Evolutionary conservation across 2,113 vertebrate species (phyloP).

Genomic region (Ovis canadensis): DNA sequence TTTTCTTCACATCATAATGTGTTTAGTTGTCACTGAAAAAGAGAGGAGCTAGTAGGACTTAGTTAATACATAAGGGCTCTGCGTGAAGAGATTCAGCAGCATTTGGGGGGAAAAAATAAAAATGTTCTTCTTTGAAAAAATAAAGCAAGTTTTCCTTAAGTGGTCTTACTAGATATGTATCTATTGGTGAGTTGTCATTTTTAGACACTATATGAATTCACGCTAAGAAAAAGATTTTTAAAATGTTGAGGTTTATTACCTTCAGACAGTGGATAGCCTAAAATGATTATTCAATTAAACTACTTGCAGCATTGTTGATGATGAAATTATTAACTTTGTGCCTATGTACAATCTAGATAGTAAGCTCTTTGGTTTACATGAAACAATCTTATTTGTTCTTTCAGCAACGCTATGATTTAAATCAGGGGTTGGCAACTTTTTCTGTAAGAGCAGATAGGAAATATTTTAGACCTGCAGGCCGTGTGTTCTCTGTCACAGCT

Average conservation of each 20-base stretch:
- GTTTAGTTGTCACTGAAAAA: background rate
- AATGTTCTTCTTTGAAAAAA: background rate
- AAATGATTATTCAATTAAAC: background rate
- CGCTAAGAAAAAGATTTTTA: background rate
- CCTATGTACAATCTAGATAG: background rate
- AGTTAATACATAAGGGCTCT: background rate
- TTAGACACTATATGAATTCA: background rate
- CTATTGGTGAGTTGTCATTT: background rate
- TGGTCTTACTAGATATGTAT: background rate
- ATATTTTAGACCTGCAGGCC: background rate
- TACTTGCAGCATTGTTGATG: background rate
- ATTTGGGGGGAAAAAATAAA: background rate
- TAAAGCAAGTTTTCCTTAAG: background rate
- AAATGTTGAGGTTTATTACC: background rate
- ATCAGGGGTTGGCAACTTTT: background rate
- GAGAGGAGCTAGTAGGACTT: background rate
- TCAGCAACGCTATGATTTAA: background rate
- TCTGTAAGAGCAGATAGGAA: background rate
- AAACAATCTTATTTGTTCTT: background rate
- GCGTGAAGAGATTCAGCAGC: background rate
- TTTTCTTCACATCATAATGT: background rate
- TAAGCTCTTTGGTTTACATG: background rate
- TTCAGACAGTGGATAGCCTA: background rate
- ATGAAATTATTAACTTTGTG: background rate
- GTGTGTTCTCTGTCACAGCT: background rate